phyloP scores from a whole-genome alignment of 2,797 vertebrate genomes.

The Carapus acus region DNA sequence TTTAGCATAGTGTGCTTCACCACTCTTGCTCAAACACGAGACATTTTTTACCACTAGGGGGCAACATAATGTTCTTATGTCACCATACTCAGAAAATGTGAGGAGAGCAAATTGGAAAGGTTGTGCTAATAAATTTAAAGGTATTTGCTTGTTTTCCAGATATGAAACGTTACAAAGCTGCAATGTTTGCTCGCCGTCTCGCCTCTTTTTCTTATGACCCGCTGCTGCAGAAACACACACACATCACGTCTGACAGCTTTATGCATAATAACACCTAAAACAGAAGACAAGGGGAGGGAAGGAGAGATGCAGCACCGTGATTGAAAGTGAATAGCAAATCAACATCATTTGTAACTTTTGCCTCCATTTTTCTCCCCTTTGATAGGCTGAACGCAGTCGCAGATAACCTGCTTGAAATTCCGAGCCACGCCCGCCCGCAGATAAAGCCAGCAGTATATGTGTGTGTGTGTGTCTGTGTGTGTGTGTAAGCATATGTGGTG shows the following conservation, averaged over 20 bases:
- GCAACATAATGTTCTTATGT: conserved; percentile 59
- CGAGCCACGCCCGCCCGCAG: conserved; percentile 38
- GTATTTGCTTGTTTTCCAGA: conserved; percentile 34
- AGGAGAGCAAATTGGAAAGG: conserved; percentile 9
- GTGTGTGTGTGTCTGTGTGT: too few species aligned
- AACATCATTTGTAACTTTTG: conserved; percentile 41
- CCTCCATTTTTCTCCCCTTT: conserved; percentile 36
- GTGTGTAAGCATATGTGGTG: conserved; percentile 18
- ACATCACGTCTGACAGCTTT: not conserved
- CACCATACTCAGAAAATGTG: not conserved
- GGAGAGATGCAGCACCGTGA: not conserved
- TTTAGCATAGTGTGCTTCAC: too few species aligned
- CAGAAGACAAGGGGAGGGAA: conserved; percentile 3
- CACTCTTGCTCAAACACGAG: not conserved
- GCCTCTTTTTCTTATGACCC: conserved; percentile 19
- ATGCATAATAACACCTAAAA: not conserved
- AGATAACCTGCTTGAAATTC: conserved; percentile 57
- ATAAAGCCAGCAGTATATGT: conserved; percentile 20
- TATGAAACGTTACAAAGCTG: too few species aligned
- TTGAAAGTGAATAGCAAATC: conserved; percentile 39
- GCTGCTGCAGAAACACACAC: not conserved
- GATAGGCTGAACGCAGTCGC: conserved; percentile 25
- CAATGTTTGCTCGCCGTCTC: conserved; percentile 50
- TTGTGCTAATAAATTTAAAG: conserved; percentile 41
- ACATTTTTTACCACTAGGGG: conserved; percentile 59